Evolutionary conservation across 2,888 invertebrate species (phyloP), one percentile per base, ranked within the genome.

Genomic region (Patella depressa): DNA sequence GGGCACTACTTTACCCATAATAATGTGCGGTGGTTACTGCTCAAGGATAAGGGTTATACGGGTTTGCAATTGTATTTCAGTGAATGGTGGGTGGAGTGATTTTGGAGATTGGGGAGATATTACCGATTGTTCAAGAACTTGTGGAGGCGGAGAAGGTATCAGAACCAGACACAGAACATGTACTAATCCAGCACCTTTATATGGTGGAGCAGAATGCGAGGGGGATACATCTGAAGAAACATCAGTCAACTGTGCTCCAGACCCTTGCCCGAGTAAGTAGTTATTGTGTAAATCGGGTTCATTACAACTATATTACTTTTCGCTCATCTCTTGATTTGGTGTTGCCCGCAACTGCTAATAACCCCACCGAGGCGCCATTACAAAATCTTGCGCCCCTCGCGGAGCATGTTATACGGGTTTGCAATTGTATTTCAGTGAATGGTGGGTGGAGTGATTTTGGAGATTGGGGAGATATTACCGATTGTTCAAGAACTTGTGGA

Each of bases 81-180:
- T 80, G n/a, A 73, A 80, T 45, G 80, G 80, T 17, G 76, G 80
- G 9, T 80, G 80, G 80, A 55, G 74, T 17, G 19, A 71, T 53
- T 80, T 57, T 34, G 34, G 19, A 4, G 54, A 15, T 53, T 65
- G 78, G 76, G 75, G 76, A 54, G 55, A 24, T 1, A 70, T 74
- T n/a, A 72, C 53, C 14, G 54, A 57, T 24, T 80, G 80, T 59
- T 74, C 80, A 15, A 59, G 53, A 57, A 54, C 76, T 15, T 80
- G 80, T 70, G 80, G 78, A 15, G 75, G 76, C 14, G 80, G 80
- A 15, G 65, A 55, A 4, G 69, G 65, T 71, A 19, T 59, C 53
- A 59, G 34, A 74, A 71, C 34, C n/a, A 65, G 71, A 55, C 57
- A 53, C 24, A 70, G 80, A 12, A 65, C 76, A 15, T 80, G 80